phyloP scores from a whole-genome alignment of 2,113 vertebrate species.

The Lycaon pictus region DNA sequence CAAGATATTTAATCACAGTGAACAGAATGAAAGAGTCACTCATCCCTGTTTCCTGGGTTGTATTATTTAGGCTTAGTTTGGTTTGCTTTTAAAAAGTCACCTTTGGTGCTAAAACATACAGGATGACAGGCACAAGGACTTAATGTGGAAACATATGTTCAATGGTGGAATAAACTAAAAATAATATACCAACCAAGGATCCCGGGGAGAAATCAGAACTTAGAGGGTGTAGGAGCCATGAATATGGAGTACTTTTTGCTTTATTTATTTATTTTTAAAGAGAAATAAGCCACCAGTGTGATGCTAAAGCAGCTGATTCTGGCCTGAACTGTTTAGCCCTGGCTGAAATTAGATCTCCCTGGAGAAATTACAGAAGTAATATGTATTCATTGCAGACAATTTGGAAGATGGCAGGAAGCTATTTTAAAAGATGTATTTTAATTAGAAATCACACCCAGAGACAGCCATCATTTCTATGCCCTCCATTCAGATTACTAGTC shows the following conservation, averaged over 20 bases:
- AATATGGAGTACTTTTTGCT: background rate
- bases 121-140: background rate
- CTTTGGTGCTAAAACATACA: background rate
- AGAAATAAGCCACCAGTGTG: background rate
- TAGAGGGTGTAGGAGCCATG: background rate
- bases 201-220: background rate
- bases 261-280: background rate
- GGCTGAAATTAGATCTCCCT: background rate
- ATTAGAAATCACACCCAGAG: background rate
- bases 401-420: background rate
- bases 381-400: background rate
- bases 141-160: background rate
- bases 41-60: background rate
- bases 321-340: background rate
- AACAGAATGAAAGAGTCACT: background rate
- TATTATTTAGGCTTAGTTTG: background rate
- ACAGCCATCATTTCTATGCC: background rate
- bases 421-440: background rate
- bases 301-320: background rate
- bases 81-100: constrained; percentile 31
- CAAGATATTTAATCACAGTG: background rate
- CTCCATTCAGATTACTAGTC: background rate
- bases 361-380: background rate
- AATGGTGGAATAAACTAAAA: background rate
- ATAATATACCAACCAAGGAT: background rate